Conservation (phyloP, 2,797 vertebrate genomes). For the Cynodonichthys magdalenae region DNA sequence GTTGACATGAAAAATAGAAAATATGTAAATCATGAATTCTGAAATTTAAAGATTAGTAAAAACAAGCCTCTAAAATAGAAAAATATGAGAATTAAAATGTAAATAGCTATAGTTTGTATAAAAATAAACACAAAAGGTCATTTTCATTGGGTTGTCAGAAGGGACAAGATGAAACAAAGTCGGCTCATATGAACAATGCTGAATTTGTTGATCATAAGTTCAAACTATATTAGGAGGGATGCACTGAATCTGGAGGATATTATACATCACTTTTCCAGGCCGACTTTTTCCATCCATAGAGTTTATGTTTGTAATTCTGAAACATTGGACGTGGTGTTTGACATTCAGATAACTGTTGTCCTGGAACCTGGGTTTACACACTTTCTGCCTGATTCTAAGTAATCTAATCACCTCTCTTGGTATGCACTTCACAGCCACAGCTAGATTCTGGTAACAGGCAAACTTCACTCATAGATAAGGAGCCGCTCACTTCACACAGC, state of each 20-base stretch:
- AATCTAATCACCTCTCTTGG: slow-evolving; percentile 12
- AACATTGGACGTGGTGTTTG: background rate
- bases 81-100: too few relatives aligned
- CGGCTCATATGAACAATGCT: background rate
- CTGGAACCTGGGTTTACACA: slow-evolving; percentile 2
- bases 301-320: background rate
- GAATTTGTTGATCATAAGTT: too few relatives aligned
- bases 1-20: too few relatives aligned
- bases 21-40: too few relatives aligned
- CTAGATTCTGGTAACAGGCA: slow-evolving; percentile 3
- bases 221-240: too few relatives aligned
- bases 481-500: slow-evolving; percentile 8
- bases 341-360: slow-evolving; percentile 6
- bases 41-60: too few relatives aligned
- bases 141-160: slow-evolving; percentile 32
- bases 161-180: slow-evolving; percentile 1
- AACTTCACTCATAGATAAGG: background rate
- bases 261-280: too few relatives aligned
- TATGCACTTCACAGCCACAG: slow-evolving; percentile 4
- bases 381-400: background rate
- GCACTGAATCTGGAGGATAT: too few relatives aligned
- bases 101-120: too few relatives aligned
- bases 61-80: too few relatives aligned
- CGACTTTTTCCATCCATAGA: background rate
- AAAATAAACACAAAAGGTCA: too few relatives aligned